Evolutionary conservation across 1,140 invertebrate species (phyloP), one percentile per base, ranked within the genome.

Genomic region (Eurosta solidaginis): DNA sequence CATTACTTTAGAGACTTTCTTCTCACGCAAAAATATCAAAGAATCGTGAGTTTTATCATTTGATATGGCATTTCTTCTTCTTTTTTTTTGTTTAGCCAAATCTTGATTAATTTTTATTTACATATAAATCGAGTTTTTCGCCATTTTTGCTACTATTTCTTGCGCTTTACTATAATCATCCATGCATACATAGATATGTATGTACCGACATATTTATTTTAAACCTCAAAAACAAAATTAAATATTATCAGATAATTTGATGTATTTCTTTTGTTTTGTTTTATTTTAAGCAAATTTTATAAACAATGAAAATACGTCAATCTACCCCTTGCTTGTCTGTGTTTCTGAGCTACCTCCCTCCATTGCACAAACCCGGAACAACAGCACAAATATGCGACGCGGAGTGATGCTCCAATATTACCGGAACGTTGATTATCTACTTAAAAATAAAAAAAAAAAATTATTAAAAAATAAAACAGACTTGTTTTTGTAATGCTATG

Each of bases 361-460:
- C 59, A 40, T 40, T 33, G 33, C 59, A 68, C 59, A 29, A 10
- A 68, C 59, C 59, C 59, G 59, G 59, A 68, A 68, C 59, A 68
- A 29, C 59, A 17, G 59, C 36, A n/a, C 33, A 29, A n/a, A 9
- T 42, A 20, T 42, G 33, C 40, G 59, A 42, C 59, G 59, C 22
- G 59, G 40, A 68, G 59, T 68, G 59, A 68, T 68, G 59, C 59
- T 68, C 33, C 59, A 68, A 40, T 22, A 40, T 33, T 10, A 40
- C 59, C 40, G 7, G 59, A 68, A 68, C 59, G 59, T 68, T 29
- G 33, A 68, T 40, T 40, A 68, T 68, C 33, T 68, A 68, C 59
- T 22, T 22, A 25, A 5, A 52, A 22, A 22, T n/a, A n/a, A 9
- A n/a, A n/a, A n/a, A n/a, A n/a, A n/a, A n/a, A n/a, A n/a, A n/a